A percentile compares a stretch with the other conserved stretches of the same genome.
phyloP scores from a whole-genome alignment of 2,113 vertebrate species.

The Bettongia penicillata region DNA sequence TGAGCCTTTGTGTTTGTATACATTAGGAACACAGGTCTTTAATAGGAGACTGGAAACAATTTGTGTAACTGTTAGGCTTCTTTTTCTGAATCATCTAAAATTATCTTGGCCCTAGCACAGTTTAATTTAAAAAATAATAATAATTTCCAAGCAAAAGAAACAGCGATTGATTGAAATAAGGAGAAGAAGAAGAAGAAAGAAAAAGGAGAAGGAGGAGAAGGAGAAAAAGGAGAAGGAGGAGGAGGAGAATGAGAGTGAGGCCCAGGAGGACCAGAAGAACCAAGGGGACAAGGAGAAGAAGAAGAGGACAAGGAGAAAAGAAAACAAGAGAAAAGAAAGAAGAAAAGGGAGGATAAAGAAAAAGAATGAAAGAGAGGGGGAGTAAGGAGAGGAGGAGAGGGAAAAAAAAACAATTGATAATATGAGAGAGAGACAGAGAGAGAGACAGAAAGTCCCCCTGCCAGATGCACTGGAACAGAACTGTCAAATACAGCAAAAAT shows the following conservation, averaged over 20 bases:
- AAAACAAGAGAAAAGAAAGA: no score
- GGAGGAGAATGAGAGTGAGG: no score
- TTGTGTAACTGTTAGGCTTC: neutral
- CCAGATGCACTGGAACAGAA: slow-evolving; percentile 81
- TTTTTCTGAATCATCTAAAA: neutral
- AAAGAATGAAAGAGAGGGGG: neutral
- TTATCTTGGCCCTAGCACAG: neutral
- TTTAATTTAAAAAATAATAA: neutral
- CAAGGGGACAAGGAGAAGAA: no score
- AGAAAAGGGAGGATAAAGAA: no score
- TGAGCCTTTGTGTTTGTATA: neutral
- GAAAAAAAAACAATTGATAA: neutral
- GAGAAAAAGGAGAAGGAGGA: neutral
- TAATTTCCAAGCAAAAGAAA: slow-evolving; percentile 22
- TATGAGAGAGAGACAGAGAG: neutral
- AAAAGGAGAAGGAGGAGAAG: neutral
- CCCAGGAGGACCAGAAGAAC: no score
- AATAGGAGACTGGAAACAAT: neutral
- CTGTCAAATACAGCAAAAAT: slow-evolving; percentile 78
- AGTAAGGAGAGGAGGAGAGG: neutral
- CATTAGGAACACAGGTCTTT: neutral
- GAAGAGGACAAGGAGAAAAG: no score
- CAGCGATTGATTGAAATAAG: slow-evolving; percentile 1
- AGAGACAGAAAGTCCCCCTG: slow-evolving; percentile 42
- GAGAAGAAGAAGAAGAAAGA: neutral